Evolutionary conservation across 2,113 vertebrate species (phyloP).

Genomic region (Triplophysa rosa): DNA sequence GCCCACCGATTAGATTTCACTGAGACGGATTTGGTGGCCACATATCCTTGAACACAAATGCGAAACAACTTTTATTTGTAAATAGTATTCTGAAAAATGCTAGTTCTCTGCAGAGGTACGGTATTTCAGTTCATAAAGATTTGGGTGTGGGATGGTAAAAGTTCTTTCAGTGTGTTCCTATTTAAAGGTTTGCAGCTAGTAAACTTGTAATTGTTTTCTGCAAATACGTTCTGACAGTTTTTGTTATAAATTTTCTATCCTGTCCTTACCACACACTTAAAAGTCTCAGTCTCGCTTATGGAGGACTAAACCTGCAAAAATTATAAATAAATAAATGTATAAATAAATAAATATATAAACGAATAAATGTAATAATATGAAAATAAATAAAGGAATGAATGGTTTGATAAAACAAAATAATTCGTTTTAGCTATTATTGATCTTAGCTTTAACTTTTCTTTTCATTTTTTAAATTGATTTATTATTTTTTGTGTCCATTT

Average conservation of each 20-base stretch:
- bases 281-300: background rate
- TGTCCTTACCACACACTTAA: background rate
- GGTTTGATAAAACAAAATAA: no score
- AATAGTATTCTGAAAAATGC: background rate
- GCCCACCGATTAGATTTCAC: conserved; percentile 31
- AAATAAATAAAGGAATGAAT: no score
- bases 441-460: no score
- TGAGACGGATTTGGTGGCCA: conserved; percentile 11
- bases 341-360: no score
- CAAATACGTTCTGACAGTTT: conserved; percentile 9
- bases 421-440: no score
- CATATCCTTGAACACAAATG: background rate
- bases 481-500: no score
- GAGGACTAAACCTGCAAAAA: no score
- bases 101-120: no score
- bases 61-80: background rate
- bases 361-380: no score
- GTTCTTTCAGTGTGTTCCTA: background rate
- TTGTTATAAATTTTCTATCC: background rate
- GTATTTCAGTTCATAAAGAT: background rate
- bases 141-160: no score
- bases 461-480: no score
- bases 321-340: no score
- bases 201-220: conserved; percentile 14
- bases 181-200: background rate